phyloP scores from a whole-genome alignment of 1,140 invertebrate genomes.

The Tetraneura akinire region DNA sequence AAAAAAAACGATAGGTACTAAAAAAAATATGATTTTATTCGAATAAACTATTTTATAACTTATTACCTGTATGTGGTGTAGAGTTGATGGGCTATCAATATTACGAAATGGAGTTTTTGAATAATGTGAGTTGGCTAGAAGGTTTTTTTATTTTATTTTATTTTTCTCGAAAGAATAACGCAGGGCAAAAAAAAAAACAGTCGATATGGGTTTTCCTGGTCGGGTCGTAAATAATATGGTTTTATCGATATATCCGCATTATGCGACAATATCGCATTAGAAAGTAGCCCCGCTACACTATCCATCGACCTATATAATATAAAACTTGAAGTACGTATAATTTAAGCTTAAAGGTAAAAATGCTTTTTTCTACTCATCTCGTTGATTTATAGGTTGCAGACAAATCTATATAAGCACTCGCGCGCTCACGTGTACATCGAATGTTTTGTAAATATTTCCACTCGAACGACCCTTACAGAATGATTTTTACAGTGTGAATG shows the following conservation, averaged over 20 bases:
- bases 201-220: conserved; percentile 12
- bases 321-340: background rate
- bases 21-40: too few relatives aligned
- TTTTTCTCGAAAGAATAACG: background rate
- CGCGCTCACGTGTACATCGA: background rate
- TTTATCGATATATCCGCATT: conserved; percentile 35
- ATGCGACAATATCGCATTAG: conserved; percentile 34
- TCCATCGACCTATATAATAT: background rate
- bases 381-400: conserved; percentile 4
- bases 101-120: background rate
- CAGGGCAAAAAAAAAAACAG: background rate
- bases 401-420: background rate
- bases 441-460: background rate
- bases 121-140: background rate
- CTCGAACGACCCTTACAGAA: too few relatives aligned
- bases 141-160: conserved; percentile 10
- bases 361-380: background rate
- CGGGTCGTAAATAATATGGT: conserved; percentile 38
- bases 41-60: too few relatives aligned
- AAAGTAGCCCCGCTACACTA: conserved; percentile 4
- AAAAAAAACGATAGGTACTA: too few relatives aligned
- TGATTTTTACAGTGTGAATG: too few relatives aligned
- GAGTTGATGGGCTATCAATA: conserved; percentile 26
- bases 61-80: too few relatives aligned
- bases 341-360: conserved; percentile 22